Evolutionary conservation across 2,113 vertebrate species (phyloP).

Genomic region (Reinhardtius hippoglossoides): DNA sequence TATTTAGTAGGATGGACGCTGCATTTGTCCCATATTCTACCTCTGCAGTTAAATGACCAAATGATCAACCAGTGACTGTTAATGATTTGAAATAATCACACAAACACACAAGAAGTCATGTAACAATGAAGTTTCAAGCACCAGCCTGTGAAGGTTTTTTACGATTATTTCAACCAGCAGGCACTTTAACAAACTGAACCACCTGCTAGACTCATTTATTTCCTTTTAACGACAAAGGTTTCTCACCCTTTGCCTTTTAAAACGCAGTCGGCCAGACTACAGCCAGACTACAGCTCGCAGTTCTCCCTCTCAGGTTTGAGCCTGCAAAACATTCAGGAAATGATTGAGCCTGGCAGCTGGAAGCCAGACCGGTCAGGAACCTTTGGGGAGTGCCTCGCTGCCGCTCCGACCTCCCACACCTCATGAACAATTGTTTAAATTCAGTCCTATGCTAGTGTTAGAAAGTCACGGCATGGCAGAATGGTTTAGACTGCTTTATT

Average conservation of each 20-base stretch:
- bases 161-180: background rate
- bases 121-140: background rate
- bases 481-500: background rate
- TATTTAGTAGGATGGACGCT: background rate
- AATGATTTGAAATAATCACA: background rate
- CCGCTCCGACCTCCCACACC: conserved; percentile 5
- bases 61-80: background rate
- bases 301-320: conserved; percentile 1
- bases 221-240: conserved; percentile 1
- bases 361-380: conserved; percentile 42
- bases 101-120: background rate
- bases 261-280: background rate
- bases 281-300: background rate
- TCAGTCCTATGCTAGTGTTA: background rate
- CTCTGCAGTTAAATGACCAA: background rate
- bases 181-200: background rate
- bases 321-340: conserved; percentile 37
- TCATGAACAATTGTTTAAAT: conserved; percentile 18
- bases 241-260: conserved; percentile 17
- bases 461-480: background rate
- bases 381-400: conserved; percentile 15
- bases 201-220: conserved; percentile 17
- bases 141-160: no score
- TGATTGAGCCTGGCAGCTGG: conserved; percentile 55
- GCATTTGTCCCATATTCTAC: background rate